Evolutionary conservation across 2,888 invertebrate species (phyloP).

Genomic region (Cenopis cana): DNA sequence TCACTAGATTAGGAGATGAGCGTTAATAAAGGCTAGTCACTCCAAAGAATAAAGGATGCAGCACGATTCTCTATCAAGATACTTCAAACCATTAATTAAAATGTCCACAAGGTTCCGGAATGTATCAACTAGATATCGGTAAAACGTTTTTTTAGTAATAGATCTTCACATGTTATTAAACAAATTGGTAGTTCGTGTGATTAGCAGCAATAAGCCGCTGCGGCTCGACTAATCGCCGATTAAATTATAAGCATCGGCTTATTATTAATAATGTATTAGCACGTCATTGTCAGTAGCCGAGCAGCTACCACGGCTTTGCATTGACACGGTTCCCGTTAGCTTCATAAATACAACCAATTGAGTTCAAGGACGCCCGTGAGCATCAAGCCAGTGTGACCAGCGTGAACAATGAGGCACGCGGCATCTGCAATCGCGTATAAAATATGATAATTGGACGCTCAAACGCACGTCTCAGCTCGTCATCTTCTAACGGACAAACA

Average conservation of each 20-base stretch:
- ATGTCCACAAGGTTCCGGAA: conserved; percentile 60
- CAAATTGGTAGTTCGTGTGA: conserved; percentile 19
- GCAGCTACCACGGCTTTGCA: conserved; percentile 73
- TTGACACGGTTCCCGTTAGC: conserved; percentile 82
- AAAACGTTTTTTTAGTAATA: conserved; percentile 29
- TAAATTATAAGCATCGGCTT: conserved; percentile 27
- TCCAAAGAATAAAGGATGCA: conserved; percentile 55
- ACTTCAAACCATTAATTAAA: conserved; percentile 58
- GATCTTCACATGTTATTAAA: conserved; percentile 36
- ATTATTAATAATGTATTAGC: conserved; percentile 32
- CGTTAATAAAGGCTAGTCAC: conserved; percentile 57
- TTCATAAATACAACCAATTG: conserved; percentile 80
- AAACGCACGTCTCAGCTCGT: conserved; percentile 65
- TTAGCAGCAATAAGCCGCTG: conserved; percentile 2
- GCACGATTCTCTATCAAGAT: conserved; percentile 60
- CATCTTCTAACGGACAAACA: conserved; percentile 46
- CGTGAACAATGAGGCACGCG: conserved; percentile 81
- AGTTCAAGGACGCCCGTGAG: conserved; percentile 82
- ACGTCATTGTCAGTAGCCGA: conserved; percentile 63
- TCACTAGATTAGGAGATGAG: conserved; percentile 55
- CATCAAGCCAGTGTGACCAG: conserved; percentile 79
- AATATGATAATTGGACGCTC: conserved; percentile 79
- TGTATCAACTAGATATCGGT: conserved; percentile 41
- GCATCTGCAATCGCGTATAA: conserved; percentile 79
- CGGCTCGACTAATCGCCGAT: conserved; percentile 20